phyloP scores from a whole-genome alignment of 2,888 invertebrate species.

The Tetropium fuscum region DNA sequence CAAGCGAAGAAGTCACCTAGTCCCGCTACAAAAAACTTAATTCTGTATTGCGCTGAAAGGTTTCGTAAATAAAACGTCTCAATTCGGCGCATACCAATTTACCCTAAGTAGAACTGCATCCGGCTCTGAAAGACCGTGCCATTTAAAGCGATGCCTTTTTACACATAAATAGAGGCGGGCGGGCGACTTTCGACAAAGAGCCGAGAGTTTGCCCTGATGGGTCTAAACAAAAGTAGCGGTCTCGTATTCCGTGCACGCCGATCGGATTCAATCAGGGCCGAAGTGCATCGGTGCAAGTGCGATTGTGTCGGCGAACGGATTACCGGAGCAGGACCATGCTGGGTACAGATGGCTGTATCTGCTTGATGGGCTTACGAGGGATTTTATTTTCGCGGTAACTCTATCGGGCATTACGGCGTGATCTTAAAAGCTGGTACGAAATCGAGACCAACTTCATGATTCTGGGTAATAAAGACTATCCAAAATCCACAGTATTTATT shows the following conservation, averaged over 20 bases:
- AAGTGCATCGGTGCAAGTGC: conserved; percentile 28
- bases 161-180: conserved; percentile 12
- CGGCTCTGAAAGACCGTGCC: conserved; percentile 28
- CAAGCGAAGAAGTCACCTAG: conserved; percentile 12
- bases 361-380: conserved; percentile 1
- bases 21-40: conserved; percentile 32
- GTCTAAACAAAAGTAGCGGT: conserved; percentile 36
- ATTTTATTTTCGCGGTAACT: conserved; percentile 13
- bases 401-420: too few relatives aligned
- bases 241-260: conserved; percentile 35
- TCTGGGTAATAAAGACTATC: too few relatives aligned
- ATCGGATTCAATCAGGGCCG: conserved; percentile 35
- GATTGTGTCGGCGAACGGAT: conserved; percentile 24
- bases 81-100: conserved; percentile 44
- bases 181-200: conserved; percentile 12
- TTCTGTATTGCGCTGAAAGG: conserved; percentile 43
- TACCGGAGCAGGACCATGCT: conserved; percentile 8
- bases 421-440: too few relatives aligned
- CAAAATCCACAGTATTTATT: too few relatives aligned
- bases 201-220: conserved; percentile 14
- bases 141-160: conserved; percentile 20
- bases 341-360: conserved; percentile 19
- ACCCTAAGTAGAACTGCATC: conserved; percentile 38
- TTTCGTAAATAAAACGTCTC: conserved; percentile 47
- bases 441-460: too few relatives aligned